Base-by-base conservation (phyloP, 2,113 vertebrate genomes). In the Pelobates fuscus region DNA sequence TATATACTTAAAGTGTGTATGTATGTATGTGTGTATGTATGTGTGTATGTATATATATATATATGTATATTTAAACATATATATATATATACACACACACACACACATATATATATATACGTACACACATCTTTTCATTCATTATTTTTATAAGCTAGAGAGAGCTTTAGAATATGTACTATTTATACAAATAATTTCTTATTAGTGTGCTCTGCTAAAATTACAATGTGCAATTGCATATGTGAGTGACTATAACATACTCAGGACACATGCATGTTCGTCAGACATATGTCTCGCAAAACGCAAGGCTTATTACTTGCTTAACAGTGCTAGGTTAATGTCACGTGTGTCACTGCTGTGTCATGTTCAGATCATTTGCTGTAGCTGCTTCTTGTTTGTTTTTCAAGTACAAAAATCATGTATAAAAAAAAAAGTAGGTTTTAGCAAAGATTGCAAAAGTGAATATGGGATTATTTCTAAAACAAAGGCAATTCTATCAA, bases 171-270 rank as follows among this genome's bases (percentile, higher is more conserved):
- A 37, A 69, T 71, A 79, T 65, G 26, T 71, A 74, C 88, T 88
- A 86, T 90, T 88, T 92, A 88, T 89, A 91, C 90, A 92, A 92
- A 90, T 86, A 8, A 77, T 84, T 84, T 87, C 86, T 90, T 83
- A 89, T 92, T 92, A 91, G 85, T 92, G 91, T 91, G 90, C 90
- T 92, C 90, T 90, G 86, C 89, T 86, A 89, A 84, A 86, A 88
- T 91, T 89, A 92, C 86, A 91, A 84, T 91, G 88, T 91, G 91
- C 90, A 90, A 87, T 84, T 87, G 85, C 88, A 86, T 87, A 88
- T 84, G 66, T 85, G 84, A 84, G 88, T 84, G 87, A 83, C n/a
- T n/a, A 88, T 87, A 18, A 18, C 15, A 76, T 79, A 61, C n/a
- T 21, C 5, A 37, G 77, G 80, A 83, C 81, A 78, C 80, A 88